Conservation (phyloP, 2,113 vertebrate species). For the Tetrao urogallus region DNA sequence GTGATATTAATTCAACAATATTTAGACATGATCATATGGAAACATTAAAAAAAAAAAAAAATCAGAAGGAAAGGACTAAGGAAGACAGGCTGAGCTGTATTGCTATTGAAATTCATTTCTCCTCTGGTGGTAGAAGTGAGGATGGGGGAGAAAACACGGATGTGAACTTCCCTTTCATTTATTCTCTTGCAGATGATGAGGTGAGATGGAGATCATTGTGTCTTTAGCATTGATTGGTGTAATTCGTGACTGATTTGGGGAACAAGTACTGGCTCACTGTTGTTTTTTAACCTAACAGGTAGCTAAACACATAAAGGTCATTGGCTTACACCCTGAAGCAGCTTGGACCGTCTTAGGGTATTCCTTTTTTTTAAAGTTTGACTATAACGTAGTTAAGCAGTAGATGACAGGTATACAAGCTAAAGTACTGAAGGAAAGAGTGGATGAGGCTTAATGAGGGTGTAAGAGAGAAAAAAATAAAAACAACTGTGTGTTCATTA, state of each 20-base stretch:
- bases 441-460: not conserved
- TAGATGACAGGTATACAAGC: not conserved
- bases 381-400: not conserved
- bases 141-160: accelerated
- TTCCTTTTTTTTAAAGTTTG: not conserved
- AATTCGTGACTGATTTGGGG: not conserved
- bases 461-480: no score
- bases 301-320: no score
- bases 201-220: not conserved
- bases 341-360: not conserved
- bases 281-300: no score
- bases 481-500: not conserved
- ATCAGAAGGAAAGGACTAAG: not conserved
- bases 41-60: not conserved
- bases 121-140: not conserved
- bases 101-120: not conserved
- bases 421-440: not conserved
- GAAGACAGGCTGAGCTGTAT: not conserved
- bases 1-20: not conserved
- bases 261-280: not conserved
- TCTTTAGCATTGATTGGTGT: not conserved
- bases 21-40: not conserved
- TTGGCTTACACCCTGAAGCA: not conserved
- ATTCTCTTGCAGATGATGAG: not conserved
- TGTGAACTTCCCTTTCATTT: not conserved